These are phyloP conservation scores for Melanogrammus aeglefinus DNA, from an alignment of 2,797 vertebrate genomes.

Conservation along the genomic window DNA sequence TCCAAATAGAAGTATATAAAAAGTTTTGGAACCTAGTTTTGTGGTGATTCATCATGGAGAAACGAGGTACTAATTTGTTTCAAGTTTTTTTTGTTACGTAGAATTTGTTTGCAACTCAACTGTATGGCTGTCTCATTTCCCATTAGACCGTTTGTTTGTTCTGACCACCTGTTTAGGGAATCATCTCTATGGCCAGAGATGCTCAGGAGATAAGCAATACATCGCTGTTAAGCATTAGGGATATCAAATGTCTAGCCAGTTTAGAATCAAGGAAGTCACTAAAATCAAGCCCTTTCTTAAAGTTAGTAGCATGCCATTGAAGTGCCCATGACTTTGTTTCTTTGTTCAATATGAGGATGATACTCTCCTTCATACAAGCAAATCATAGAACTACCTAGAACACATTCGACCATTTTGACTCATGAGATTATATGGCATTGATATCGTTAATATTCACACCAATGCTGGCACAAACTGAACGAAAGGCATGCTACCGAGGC, in stretches of 20 bases:
- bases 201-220: neutral
- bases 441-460: slow-evolving; percentile 70
- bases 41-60: slow-evolving; percentile 13
- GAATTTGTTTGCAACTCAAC: slow-evolving; percentile 44
- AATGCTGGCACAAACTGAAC: slow-evolving; percentile 76
- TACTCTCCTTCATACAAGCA: slow-evolving; percentile 48
- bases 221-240: slow-evolving; percentile 34
- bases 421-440: slow-evolving; percentile 47
- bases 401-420: slow-evolving; percentile 47
- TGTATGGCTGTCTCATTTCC: slow-evolving; percentile 53
- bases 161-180: neutral
- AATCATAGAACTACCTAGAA: slow-evolving; percentile 41
- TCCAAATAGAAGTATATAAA: neutral
- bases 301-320: slow-evolving; percentile 38
- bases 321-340: slow-evolving; percentile 22
- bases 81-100: slow-evolving; percentile 29
- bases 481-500: slow-evolving; percentile 74
- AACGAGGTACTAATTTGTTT: slow-evolving; percentile 1
- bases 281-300: slow-evolving; percentile 30
- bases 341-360: too few relatives aligned
- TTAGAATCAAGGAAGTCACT: slow-evolving; percentile 41
- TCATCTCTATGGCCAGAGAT: neutral
- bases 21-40: slow-evolving; percentile 28
- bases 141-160: neutral
- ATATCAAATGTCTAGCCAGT: slow-evolving; percentile 44